These are phyloP conservation scores for Aphelinus certus DNA, from an alignment of 1,140 invertebrate species.

Conservation along the genomic window DNA sequence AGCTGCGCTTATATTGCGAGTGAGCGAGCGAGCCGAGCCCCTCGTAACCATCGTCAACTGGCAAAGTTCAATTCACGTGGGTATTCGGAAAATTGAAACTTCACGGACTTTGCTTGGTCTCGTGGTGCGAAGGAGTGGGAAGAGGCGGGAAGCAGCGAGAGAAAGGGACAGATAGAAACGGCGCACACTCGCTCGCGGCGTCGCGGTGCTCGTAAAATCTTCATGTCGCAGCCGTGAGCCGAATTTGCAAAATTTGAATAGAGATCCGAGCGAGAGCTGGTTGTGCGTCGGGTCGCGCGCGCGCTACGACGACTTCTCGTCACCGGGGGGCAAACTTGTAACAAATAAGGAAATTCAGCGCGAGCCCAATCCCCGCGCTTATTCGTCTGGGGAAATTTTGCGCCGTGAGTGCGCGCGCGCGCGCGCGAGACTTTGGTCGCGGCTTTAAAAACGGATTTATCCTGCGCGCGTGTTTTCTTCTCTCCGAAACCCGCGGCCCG, in stretches of 20 bases:
- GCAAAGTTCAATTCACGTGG: constrained; percentile 35
- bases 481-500: background rate
- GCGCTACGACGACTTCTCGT: background rate
- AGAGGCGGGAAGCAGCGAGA: background rate
- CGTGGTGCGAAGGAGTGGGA: background rate
- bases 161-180: background rate
- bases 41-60: constrained; percentile 22
- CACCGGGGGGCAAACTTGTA: constrained; percentile 31
- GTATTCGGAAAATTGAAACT: constrained; percentile 42
- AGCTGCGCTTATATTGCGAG: background rate
- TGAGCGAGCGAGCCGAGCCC: background rate
- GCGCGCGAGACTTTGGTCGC: background rate
- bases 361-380: constrained; percentile 9
- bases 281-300: constrained; percentile 9
- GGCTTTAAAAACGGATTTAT: constrained; percentile 35
- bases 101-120: constrained; percentile 12
- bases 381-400: constrained; percentile 9
- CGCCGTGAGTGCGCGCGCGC: too few species aligned
- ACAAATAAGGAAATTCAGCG: constrained; percentile 34
- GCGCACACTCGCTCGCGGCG: constrained; percentile 4
- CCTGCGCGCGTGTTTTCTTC: constrained; percentile 15
- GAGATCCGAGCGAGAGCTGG: constrained; percentile 22
- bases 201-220: constrained; percentile 45
- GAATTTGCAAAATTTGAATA: constrained; percentile 40
- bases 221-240: constrained; percentile 38